Conservation (phyloP, 2,113 vertebrate species). For the Lycocorax pyrrhopterus region DNA sequence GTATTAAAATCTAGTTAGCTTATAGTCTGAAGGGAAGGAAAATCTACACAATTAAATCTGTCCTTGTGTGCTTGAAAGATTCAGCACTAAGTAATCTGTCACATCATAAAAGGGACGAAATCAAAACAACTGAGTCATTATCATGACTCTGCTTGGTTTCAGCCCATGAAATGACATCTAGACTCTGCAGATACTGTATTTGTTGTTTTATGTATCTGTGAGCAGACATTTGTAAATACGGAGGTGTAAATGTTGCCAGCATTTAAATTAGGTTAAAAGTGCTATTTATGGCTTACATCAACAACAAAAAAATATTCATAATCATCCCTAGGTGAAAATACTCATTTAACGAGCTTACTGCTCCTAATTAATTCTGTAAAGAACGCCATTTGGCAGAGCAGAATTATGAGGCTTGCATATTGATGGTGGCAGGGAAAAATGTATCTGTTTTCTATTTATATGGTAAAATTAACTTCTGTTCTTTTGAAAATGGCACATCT, state of each 20-base stretch:
- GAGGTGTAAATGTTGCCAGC: conserved; percentile 39
- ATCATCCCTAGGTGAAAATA: conserved; percentile 65
- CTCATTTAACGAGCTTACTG: conserved; percentile 66
- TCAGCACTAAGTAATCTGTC: not conserved
- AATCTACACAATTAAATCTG: not conserved
- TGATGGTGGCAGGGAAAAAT: conserved; percentile 67
- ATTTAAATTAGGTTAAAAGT: conserved; percentile 61
- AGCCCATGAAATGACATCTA: not conserved
- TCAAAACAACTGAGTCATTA: conserved; percentile 26
- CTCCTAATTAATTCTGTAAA: conserved; percentile 73
- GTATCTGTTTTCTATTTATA: conserved; percentile 59
- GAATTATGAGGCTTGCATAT: conserved; percentile 70
- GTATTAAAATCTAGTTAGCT: not conserved
- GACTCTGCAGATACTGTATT: conserved; percentile 6
- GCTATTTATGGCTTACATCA: conserved; percentile 42
- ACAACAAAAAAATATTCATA: conserved; percentile 50
- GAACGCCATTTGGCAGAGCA: conserved; percentile 62
- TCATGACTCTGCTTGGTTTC: not conserved
- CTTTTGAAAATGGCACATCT: conserved; percentile 72
- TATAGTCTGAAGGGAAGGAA: not conserved
- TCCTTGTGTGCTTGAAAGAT: not conserved
- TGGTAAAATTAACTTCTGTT: conserved; percentile 65
- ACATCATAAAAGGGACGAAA: not conserved
- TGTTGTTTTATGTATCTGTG: conserved; percentile 31
- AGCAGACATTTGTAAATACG: conserved; percentile 44